Conservation (phyloP, 2,113 vertebrate species). For the Sialia sialis region DNA sequence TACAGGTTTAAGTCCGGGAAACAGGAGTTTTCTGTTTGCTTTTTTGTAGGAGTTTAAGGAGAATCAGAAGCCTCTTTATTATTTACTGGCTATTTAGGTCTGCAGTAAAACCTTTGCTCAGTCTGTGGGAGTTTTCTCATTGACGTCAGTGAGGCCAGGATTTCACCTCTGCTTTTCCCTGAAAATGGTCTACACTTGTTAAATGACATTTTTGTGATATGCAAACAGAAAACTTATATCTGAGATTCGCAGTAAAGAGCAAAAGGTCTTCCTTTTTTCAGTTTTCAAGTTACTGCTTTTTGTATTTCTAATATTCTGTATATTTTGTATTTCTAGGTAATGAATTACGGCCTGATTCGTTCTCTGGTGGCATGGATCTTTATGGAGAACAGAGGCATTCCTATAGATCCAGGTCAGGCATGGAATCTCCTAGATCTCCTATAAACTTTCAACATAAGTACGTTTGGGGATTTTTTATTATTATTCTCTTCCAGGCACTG, state of each 20-base stretch:
- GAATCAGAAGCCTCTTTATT: background rate
- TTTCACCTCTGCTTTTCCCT: background rate
- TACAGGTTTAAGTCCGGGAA: background rate
- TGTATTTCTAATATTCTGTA: constrained; percentile 21
- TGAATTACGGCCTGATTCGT: constrained; percentile 79
- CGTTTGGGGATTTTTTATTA: background rate
- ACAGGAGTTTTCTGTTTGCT: background rate
- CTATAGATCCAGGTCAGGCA: constrained; percentile 80
- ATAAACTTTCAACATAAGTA: constrained; percentile 80
- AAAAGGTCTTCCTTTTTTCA: background rate
- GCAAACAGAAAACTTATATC: background rate
- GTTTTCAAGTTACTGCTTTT: background rate
- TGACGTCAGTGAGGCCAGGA: background rate
- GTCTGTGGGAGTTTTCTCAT: background rate
- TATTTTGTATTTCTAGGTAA: constrained; percentile 69
- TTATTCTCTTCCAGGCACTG: background rate
- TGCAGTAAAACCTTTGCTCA: background rate
- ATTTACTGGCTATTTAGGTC: background rate
- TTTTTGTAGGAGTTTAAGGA: background rate
- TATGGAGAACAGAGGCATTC: constrained; percentile 80
- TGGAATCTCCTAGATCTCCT: constrained; percentile 81
- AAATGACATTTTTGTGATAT: background rate
- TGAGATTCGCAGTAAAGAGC: background rate
- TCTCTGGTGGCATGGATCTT: constrained; percentile 77
- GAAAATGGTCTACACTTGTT: background rate